A percentile compares a stretch with the other conserved stretches of the same genome.
Evolutionary conservation across 1,140 invertebrate species (phyloP).

Genomic region (Coptotermes formosanus): DNA sequence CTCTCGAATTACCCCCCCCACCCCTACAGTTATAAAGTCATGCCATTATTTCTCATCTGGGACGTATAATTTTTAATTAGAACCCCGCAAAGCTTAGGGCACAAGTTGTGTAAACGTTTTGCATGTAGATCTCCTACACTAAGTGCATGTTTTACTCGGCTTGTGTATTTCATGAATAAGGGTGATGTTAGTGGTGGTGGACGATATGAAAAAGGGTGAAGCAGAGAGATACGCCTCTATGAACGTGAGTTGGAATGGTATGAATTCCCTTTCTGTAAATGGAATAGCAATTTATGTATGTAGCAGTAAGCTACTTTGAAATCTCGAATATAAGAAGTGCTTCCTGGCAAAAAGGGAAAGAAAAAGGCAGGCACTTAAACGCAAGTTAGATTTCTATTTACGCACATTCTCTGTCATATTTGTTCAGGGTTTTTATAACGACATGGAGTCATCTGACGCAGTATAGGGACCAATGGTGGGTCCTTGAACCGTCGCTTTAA

Average conservation of each 20-base stretch:
- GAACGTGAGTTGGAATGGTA: conserved; percentile 1
- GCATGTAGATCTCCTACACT: not conserved
- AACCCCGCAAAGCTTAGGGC: conserved; percentile 2
- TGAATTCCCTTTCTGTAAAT: not conserved
- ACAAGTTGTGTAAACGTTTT: conserved; percentile 13
- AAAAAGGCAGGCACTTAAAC: not conserved
- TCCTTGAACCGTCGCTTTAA: too few species aligned
- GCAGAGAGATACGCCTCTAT: not conserved
- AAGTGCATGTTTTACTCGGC: conserved; percentile 6
- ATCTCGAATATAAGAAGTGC: not conserved
- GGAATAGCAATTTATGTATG: not conserved
- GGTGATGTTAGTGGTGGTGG: not conserved
- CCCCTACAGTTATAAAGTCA: not conserved
- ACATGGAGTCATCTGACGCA: too few species aligned
- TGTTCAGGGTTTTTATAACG: not conserved
- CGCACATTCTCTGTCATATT: not conserved
- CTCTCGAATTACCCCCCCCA: not conserved
- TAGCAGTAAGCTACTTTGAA: not conserved
- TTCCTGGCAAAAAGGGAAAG: not conserved
- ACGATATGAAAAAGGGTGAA: not conserved
- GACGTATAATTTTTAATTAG: conserved; percentile 17
- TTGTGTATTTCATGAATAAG: not conserved
- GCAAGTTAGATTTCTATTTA: not conserved
- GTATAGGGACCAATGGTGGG: too few species aligned
- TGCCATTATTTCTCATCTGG: not conserved